Conservation (phyloP, 2,113 vertebrate genomes). For the Chamaea fasciata region DNA sequence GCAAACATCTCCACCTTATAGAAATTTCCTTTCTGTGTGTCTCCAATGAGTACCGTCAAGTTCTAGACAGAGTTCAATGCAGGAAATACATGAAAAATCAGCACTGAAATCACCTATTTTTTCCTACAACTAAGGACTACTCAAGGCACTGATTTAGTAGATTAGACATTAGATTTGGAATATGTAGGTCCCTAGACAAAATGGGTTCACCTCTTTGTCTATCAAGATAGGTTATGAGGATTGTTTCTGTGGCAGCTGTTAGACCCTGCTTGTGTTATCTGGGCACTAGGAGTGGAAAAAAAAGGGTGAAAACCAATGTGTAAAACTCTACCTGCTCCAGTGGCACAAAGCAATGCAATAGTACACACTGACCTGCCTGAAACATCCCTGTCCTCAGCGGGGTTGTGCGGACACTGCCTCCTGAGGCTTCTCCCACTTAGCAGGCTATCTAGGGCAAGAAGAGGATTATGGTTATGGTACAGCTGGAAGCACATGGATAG, state of each 20-base stretch:
- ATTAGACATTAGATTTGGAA: not conserved
- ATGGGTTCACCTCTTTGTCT: not conserved
- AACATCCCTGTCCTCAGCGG: not conserved
- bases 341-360: not conserved
- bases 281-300: not conserved
- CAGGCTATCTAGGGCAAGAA: not conserved
- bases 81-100: not conserved
- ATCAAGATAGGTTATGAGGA: not conserved
- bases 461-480: not conserved
- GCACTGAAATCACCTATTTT: not conserved
- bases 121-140: not conserved
- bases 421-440: not conserved
- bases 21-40: not conserved
- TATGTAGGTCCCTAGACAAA: not conserved
- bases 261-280: not conserved
- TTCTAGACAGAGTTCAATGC: not conserved
- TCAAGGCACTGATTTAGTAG: not conserved
- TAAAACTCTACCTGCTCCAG: not conserved
- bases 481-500: not conserved
- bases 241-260: not conserved
- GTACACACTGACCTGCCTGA: not conserved
- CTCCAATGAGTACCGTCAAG: not conserved
- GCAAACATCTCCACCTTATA: not conserved
- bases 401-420: not conserved
- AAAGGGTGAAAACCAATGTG: not conserved